Conservation (phyloP, 2,113 vertebrate genomes). For the Ancistrus triradiatus region DNA sequence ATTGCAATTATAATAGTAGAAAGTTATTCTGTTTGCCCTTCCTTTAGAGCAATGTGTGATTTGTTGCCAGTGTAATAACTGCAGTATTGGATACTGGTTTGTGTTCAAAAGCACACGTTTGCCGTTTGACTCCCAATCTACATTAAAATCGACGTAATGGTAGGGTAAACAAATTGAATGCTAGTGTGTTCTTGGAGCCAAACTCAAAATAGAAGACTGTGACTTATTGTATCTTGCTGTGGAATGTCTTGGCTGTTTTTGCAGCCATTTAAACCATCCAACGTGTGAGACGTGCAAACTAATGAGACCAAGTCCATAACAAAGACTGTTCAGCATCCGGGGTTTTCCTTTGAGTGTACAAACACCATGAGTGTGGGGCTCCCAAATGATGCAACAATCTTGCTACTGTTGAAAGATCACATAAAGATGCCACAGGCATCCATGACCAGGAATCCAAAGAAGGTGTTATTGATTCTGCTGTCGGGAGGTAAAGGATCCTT, state of each 20-base stretch:
- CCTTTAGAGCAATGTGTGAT: neutral
- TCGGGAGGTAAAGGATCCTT: no score
- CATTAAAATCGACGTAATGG: conserved; percentile 8
- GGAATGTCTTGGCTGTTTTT: conserved; percentile 17
- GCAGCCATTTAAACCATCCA: conserved; percentile 8
- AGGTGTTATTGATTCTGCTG: no score
- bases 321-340: neutral
- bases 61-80: neutral
- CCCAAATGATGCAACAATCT: neutral
- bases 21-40: conserved; percentile 8
- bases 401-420: neutral
- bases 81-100: no score
- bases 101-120: no score
- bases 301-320: conserved; percentile 1
- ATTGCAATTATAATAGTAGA: conserved; percentile 1
- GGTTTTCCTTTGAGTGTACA: neutral
- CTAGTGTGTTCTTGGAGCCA: conserved; percentile 6
- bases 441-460: no score
- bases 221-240: conserved; percentile 23
- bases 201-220: conserved; percentile 24
- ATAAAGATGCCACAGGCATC: no score
- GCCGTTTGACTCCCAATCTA: neutral
- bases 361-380: neutral
- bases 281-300: conserved; percentile 19
- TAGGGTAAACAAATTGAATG: conserved; percentile 10